Base-by-base conservation (phyloP, 2,888 invertebrate genomes). In the Ceratothoa steindachneri region DNA sequence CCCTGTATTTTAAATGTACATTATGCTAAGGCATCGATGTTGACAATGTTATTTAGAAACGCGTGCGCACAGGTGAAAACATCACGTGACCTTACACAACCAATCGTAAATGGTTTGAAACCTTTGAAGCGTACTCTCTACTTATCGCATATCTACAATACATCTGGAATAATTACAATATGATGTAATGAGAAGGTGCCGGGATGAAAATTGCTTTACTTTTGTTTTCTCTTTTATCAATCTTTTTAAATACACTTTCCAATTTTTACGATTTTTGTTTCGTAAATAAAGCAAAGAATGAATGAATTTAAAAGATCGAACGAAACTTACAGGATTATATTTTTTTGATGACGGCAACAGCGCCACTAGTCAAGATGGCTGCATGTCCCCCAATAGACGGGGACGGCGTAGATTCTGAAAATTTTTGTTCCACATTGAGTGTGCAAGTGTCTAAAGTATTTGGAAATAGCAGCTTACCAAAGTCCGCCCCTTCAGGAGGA, bases 381-480 rank as follows among this genome's bases (percentile, higher is more conserved):
- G 76, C 76, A 64, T 76, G 76, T 76, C 76, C 70, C 73, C 76
- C 67, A 27, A 55, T 70, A 53, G 76, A 76, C 70, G 76, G 76
- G 68, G 76, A 76, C 73, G 30, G 70, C 24, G 64, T 69, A 60
- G 72, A 76, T 73, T 67, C 72, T 30, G 76, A 76, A 24, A 76
- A 73, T 60, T 60, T 60, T 60, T n/a, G 19, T 60, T 60, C 60
- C 12, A 60, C 60, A 60, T 24, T 24, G 27, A 60, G 60, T 60
- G n/a, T 7, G 24, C 2, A 60, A 24, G 27, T 24, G 19, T 3
- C 60, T 15, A 60, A 60, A 60, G n/a, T 60, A 24, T 60, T 60
- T 24, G 22, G 22, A n/a, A 60, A 60, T 7, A 60, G 3, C 24
- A 60, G 60, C 24, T 24, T 22, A 60, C n/a, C 27, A 60, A 60